Conservation (phyloP, 37 sponge, comb jelly and placozoan genomes). For the Oscarella lobularis region DNA sequence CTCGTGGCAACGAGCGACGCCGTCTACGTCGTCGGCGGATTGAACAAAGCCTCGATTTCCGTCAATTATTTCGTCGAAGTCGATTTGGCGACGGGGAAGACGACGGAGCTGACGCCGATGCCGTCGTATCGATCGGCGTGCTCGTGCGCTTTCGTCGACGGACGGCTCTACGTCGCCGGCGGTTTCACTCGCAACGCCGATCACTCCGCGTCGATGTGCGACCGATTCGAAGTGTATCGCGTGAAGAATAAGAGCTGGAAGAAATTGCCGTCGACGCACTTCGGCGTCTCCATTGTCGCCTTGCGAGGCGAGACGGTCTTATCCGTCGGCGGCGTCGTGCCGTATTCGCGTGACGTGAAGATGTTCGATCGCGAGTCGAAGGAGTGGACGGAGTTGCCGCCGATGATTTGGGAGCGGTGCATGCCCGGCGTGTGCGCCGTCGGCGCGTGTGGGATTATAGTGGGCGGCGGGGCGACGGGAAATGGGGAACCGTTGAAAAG, state of each 20-base stretch:
- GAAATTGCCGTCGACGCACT: background rate
- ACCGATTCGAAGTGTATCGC: background rate
- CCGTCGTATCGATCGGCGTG: background rate
- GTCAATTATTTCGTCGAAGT: background rate
- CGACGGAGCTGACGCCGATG: background rate
- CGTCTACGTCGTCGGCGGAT: background rate
- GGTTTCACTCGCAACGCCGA: background rate
- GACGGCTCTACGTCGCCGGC: background rate
- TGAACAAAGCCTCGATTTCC: background rate
- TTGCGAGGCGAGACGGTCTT: too few species aligned
- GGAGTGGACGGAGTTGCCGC: too few species aligned
- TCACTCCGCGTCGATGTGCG: too few species aligned
- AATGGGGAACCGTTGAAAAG: too few species aligned
- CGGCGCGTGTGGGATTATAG: too few species aligned
- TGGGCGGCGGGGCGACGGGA: too few species aligned
- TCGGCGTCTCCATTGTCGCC: too few species aligned
- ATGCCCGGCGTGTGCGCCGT: too few species aligned
- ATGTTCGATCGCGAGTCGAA: too few species aligned
- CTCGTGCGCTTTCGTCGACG: background rate
- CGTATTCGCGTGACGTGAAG: too few species aligned
- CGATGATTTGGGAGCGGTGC: too few species aligned
- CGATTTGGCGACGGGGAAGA: background rate
- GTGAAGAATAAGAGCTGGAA: background rate
- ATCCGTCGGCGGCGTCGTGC: too few species aligned
- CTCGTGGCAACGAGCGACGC: background rate